These are phyloP conservation scores for Tipula helvola DNA, from an alignment of 2,888 invertebrate species.

Conservation along the genomic window DNA sequence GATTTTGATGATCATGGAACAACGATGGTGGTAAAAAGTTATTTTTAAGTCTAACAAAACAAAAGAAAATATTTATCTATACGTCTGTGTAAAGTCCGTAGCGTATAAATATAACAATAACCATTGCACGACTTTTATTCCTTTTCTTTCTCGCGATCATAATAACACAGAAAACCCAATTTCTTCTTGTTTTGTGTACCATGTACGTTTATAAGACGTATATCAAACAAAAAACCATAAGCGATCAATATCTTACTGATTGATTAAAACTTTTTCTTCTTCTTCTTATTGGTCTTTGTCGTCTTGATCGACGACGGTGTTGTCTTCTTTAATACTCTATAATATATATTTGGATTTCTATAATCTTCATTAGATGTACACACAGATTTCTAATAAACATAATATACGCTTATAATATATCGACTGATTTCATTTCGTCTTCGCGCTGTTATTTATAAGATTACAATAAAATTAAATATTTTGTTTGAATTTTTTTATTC, in stretches of 20 bases:
- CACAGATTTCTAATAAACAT: neutral
- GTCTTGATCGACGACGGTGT: neutral
- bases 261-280: neutral
- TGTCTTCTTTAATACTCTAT: neutral
- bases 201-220: neutral
- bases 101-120: neutral
- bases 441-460: neutral
- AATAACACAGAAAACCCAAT: neutral
- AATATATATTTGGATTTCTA: neutral
- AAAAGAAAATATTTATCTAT: neutral
- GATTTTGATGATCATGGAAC: neutral
- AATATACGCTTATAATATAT: neutral
- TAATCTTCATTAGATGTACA: neutral
- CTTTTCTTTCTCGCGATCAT: neutral
- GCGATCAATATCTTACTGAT: neutral
- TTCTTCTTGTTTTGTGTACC: neutral
- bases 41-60: neutral
- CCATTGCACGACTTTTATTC: neutral
- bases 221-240: neutral
- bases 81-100: neutral
- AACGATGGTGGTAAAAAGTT: neutral
- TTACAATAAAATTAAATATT: slow-evolving; percentile 4
- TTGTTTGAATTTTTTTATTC: neutral
- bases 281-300: neutral
- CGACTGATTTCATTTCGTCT: neutral